phyloP scores from a whole-genome alignment of 2,797 vertebrate species.

The Melanotaenia pygmaea region DNA sequence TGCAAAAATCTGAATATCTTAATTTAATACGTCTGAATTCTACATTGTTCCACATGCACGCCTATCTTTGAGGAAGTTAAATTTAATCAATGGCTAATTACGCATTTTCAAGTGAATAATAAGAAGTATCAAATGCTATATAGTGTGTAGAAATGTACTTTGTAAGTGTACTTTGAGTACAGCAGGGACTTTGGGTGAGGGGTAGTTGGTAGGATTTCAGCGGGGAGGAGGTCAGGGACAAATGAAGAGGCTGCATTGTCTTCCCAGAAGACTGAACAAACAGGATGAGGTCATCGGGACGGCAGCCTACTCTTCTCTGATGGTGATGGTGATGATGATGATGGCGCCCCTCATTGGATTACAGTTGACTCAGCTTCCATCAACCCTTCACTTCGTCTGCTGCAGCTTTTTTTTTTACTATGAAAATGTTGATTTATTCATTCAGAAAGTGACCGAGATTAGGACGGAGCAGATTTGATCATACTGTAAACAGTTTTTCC shows the following conservation, averaged over 20 bases:
- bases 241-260: constrained; percentile 79
- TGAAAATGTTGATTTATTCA: not conserved
- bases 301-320: constrained; percentile 62
- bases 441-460: not conserved
- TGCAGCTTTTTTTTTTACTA: constrained; percentile 24
- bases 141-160: not conserved
- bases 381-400: constrained; percentile 35
- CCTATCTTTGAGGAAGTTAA: not conserved
- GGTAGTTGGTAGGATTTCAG: constrained; percentile 37
- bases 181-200: constrained; percentile 24
- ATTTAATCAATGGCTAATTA: not conserved
- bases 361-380: constrained; percentile 65
- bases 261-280: constrained; percentile 79
- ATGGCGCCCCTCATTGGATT: constrained; percentile 80
- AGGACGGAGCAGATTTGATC: not conserved
- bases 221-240: constrained; percentile 58
- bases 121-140: not conserved
- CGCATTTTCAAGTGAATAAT: not conserved
- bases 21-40: not conserved
- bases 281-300: constrained; percentile 79
- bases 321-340: constrained; percentile 58
- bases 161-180: not conserved
- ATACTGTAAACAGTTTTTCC: not conserved
- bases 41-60: not conserved
- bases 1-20: not conserved